Evolutionary conservation across 2,113 vertebrate genomes (phyloP).

Genomic region (Antennarius striatus): DNA sequence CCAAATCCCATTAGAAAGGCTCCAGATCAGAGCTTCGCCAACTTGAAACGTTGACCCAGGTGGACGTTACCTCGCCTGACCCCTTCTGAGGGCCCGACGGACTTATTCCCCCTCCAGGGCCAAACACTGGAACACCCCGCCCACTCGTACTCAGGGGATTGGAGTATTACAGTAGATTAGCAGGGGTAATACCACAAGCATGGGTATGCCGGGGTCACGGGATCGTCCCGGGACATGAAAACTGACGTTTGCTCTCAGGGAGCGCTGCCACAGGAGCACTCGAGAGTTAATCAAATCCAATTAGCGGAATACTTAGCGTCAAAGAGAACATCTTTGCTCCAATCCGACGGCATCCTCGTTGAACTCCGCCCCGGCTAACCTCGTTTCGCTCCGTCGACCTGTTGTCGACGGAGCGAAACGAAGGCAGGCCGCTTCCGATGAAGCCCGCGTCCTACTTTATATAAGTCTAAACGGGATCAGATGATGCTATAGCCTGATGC

Average conservation of each 20-base stretch:
- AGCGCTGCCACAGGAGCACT: conserved; percentile 52
- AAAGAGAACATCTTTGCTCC: conserved; percentile 35
- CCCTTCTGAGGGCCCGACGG: conserved; percentile 14
- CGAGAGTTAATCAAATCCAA: conserved; percentile 68
- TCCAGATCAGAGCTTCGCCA: conserved; percentile 56
- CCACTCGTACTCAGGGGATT: conserved; percentile 48
- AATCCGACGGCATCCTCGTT: conserved; percentile 52
- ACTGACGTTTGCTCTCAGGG: conserved; percentile 51
- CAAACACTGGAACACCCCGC: conserved; percentile 32
- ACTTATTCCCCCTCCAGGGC: conserved; percentile 25
- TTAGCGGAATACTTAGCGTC: conserved; percentile 59
- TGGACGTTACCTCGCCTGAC: conserved; percentile 62
- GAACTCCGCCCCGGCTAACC: conserved; percentile 27
- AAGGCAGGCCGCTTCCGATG: no score
- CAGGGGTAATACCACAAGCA: conserved; percentile 46
- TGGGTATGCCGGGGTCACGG: conserved; percentile 53
- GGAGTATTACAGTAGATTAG: conserved; percentile 71
- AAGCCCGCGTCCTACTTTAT: background rate
- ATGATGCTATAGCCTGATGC: background rate
- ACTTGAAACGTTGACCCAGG: conserved; percentile 68
- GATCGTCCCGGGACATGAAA: conserved; percentile 57
- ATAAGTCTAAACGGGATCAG: background rate
- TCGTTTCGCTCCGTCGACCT: conserved; percentile 17
- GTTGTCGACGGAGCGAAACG: no score
- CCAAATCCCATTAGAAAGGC: conserved; percentile 67